Percentiles rank a stretch among this genome's conserved stretches.
These are phyloP conservation scores for Ephydatia muelleri DNA, from an alignment of 37 sponge, comb jelly and placozoan genomes.

Conservation along the genomic window DNA sequence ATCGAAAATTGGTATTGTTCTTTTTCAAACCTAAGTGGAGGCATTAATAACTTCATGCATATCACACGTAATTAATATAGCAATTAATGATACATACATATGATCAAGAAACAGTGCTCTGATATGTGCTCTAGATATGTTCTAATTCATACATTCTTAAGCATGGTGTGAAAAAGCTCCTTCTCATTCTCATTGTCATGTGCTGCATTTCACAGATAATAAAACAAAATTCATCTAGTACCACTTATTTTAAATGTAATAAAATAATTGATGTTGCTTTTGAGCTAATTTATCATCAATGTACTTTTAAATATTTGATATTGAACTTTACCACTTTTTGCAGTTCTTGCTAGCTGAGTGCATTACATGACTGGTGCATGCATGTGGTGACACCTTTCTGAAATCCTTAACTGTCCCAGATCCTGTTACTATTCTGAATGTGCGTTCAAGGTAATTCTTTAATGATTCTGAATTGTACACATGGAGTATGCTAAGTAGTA, in stretches of 20 bases:
- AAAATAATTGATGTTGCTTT: too few species aligned
- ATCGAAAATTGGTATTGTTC: slow-evolving; percentile 6
- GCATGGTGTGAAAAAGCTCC: too few species aligned
- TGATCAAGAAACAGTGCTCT: too few species aligned
- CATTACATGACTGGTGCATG: slow-evolving; percentile 20
- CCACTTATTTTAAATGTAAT: too few species aligned
- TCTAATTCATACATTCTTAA: too few species aligned
- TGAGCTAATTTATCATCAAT: too few species aligned
- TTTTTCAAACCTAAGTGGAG: background rate
- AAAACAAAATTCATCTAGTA: too few species aligned
- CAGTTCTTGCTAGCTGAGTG: background rate
- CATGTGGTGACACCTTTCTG: background rate
- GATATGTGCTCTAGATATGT: too few species aligned
- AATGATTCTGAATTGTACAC: slow-evolving; percentile 10
- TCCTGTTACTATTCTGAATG: slow-evolving; percentile 6
- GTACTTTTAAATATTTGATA: too few species aligned
- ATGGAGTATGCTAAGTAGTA: background rate
- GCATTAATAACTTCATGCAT: background rate
- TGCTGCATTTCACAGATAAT: too few species aligned
- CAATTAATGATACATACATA: too few species aligned
- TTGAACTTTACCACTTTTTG: background rate
- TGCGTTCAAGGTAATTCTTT: background rate
- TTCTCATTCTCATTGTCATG: too few species aligned
- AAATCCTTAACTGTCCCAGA: background rate
- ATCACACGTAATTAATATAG: background rate